Base-by-base conservation (phyloP, 2,113 vertebrate genomes). In the Ciconia boyciana region DNA sequence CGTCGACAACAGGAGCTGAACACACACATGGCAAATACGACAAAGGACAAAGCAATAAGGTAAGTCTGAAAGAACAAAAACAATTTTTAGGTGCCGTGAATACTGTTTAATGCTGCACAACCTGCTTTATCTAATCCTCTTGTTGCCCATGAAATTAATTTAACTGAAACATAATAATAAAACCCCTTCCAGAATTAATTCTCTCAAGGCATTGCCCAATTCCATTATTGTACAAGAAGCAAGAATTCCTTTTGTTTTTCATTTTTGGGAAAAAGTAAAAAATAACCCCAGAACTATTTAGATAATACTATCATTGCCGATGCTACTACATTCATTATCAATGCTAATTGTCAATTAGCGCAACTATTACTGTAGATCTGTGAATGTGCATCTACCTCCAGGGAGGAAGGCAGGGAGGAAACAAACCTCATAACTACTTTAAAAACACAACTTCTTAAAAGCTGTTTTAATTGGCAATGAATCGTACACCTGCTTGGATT, bases 321-420 rank as follows among this genome's bases (percentile, higher is more conserved):
- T 51, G 83, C 74, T 95, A 84, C 91, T 88, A 78, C 55, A 74
- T 66, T 97, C 85, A 87, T 95, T 96, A 97, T 76, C 72, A 90
- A 58, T 5, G n/a, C 71, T 90, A 97, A 97, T 49, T 96, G 72
- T 85, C 78, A 94, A 97, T 96, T 92, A 97, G 90, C 60, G 21
- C 64, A 76, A 69, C 74, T 43, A 71, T 92, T 94, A 76, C 52
- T 32, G 57, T 51, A 64, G 64, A 91, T 72, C 87, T 93, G 52
- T 64, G 88, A 96, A 95, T 2, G n/a, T 52, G n/a, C 89, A 61
- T 78, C 71, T 61, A n/a, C 64, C 80, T 81, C 70, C 57, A 41
- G 54, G 84, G 60, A 70, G 39, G 16, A 39, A 64, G 34, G 41
- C 6, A 75, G 54, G 86, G 92, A 92, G 61, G 82, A 41, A 71